Evolutionary conservation across 1,140 invertebrate species (phyloP), one percentile per base, ranked within the genome.

Genomic region (Physella acuta): DNA sequence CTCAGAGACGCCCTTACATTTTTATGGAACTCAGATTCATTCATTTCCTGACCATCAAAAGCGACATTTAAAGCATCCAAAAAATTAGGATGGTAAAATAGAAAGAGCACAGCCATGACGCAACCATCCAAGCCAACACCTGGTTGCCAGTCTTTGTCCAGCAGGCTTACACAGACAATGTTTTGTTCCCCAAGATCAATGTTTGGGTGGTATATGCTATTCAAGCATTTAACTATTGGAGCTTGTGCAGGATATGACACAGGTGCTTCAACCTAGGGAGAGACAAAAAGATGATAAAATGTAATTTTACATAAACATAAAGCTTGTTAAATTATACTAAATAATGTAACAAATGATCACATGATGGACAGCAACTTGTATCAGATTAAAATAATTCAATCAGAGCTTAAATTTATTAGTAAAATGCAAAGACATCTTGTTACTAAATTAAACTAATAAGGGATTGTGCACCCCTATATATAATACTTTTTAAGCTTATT

Each of bases 121-220:
- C 34, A 39, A 2, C 66, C 55, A 52, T 68, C 66, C 56, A 68
- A 39, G 17, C 66, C 66, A 17, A 68, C 36, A 0, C 28, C 66
- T n/a, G 56, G 37, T 24, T 58, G n/a, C 66, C 66, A 68, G 31
- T 68, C 66, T 11, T 20, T 20, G 56, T 51, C 39, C 8, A 68
- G 66, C 2, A 60, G 24, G 49, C 36, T 68, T 31, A 68, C 66
- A 60, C 66, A 68, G 1, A 68, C 31, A 1, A 8, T 3, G 2
- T 16, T 28, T 8, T n/a, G n/a, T 0, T n/a, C n/a, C 1, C 2
- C 26, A 1, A 68, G 28, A 30, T 68, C 56, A 33, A 68, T 60
- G 28, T 68, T 68, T n/a, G 66, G 66, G 39, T 68, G 66, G 56
- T 68, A 68, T 16, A 68, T 34, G 0, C 4, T 24, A 37, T 68